phyloP scores from a whole-genome alignment of 2,797 vertebrate species.

The Poecilia wingei region DNA sequence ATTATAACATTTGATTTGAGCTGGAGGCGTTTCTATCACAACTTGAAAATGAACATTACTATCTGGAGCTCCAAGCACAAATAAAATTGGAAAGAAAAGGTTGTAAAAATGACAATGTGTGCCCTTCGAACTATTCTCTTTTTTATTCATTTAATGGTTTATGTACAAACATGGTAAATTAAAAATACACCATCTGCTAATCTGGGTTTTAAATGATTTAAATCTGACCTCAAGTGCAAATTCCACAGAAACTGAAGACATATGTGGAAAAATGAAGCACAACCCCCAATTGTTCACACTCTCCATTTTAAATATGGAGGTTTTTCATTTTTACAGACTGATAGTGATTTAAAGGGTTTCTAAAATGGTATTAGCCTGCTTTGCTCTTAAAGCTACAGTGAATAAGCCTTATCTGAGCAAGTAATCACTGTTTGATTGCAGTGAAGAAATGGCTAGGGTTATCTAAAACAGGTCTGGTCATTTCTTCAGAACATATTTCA shows the following conservation, averaged over 20 bases:
- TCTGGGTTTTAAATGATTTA: not conserved
- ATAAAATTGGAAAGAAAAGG: not conserved
- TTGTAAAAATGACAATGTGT: not conserved
- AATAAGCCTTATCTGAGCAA: not conserved
- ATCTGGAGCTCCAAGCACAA: not conserved
- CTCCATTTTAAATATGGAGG: too few relatives aligned
- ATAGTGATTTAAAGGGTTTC: not conserved
- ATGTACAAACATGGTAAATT: not conserved
- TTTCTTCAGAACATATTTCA: not conserved
- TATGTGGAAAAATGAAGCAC: not conserved
- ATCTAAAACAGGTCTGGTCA: not conserved
- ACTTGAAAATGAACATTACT: not conserved
- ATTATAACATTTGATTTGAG: not conserved
- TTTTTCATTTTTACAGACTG: not conserved
- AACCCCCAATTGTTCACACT: not conserved
- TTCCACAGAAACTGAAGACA: not conserved
- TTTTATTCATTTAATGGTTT: not conserved
- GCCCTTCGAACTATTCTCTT: not conserved
- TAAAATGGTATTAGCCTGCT: not conserved
- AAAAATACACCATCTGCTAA: not conserved
- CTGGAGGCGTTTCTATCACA: not conserved
- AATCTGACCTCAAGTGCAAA: slow-evolving; percentile 1
- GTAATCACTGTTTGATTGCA: not conserved
- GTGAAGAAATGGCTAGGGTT: not conserved
- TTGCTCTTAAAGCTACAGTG: not conserved